Conservation (phyloP, 2,797 vertebrate genomes). For the Darevskia nairensis region DNA sequence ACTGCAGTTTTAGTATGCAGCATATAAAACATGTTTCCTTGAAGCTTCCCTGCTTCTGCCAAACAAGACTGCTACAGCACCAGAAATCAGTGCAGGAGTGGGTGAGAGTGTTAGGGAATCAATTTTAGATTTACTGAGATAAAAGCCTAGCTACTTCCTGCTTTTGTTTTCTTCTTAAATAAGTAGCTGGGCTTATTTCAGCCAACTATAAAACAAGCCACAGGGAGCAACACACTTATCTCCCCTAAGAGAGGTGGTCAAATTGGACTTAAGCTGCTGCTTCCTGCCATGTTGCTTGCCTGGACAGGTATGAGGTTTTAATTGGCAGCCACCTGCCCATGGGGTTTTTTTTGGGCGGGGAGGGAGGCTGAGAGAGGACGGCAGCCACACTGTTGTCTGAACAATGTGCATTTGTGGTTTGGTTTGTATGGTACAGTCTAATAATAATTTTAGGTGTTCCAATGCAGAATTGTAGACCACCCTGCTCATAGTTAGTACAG, state of each 20-base stretch:
- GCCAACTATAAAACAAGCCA: background rate
- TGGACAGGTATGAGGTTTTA: background rate
- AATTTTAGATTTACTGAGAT: background rate
- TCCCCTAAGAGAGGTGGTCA: background rate
- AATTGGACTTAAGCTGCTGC: background rate
- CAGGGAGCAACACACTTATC: background rate
- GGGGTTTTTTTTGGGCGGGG: too few relatives aligned
- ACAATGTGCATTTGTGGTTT: background rate
- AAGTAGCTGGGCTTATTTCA: too few relatives aligned
- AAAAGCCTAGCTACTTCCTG: background rate
- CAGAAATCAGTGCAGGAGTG: background rate
- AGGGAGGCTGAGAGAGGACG: background rate
- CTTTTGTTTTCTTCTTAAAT: too few relatives aligned
- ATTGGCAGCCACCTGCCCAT: too few relatives aligned
- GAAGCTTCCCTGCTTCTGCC: background rate
- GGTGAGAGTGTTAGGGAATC: background rate
- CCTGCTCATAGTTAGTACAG: background rate
- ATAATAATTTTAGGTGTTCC: background rate
- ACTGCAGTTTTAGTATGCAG: background rate
- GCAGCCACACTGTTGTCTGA: background rate
- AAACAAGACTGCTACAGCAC: background rate
- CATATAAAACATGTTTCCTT: background rate
- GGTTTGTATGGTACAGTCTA: background rate
- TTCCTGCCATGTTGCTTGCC: background rate
- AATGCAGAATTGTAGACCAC: background rate